Conservation (phyloP, 2,888 invertebrate genomes). For the Epsilonema sp. region DNA sequence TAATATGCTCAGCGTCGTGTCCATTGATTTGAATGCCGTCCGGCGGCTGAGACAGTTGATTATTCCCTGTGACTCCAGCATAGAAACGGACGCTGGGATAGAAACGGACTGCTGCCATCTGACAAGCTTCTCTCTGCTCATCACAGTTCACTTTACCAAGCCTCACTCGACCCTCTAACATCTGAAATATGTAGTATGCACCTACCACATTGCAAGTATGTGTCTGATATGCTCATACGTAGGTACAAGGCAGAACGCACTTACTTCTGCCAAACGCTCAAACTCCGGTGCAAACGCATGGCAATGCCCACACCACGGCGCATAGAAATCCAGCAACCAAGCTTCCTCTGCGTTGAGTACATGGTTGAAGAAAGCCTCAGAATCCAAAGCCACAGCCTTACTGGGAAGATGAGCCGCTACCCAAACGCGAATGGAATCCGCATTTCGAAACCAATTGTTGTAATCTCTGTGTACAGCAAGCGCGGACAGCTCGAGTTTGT, state of each 20-base stretch:
- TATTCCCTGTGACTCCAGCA: constrained; percentile 13
- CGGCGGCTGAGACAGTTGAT: neutral
- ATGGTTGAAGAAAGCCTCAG: constrained; percentile 32
- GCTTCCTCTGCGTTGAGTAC: constrained; percentile 37
- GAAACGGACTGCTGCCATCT: constrained; percentile 37
- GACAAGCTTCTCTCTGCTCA: constrained; percentile 37
- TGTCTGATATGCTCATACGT: neutral
- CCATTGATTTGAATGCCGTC: neutral
- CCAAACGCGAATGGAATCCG: constrained; percentile 44
- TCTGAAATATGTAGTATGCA: constrained; percentile 10
- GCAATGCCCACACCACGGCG: constrained; percentile 42
- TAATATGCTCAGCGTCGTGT: no score
- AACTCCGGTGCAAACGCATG: constrained; percentile 48
- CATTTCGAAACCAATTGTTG: constrained; percentile 43
- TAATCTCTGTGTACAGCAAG: constrained; percentile 22
- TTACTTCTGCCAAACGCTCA: constrained; percentile 43
- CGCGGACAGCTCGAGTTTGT: no score
- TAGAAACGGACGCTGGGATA: constrained; percentile 44
- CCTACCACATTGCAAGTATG: no score
- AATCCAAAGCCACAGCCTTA: constrained; percentile 35
- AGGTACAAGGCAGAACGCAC: constrained; percentile 3
- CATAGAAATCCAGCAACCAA: constrained; percentile 36
- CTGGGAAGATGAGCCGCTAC: constrained; percentile 43
- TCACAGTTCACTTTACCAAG: constrained; percentile 49
- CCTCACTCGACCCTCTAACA: constrained; percentile 39